phyloP scores from a whole-genome alignment of 2,888 invertebrate genomes.

The Andrena trimmerana region DNA sequence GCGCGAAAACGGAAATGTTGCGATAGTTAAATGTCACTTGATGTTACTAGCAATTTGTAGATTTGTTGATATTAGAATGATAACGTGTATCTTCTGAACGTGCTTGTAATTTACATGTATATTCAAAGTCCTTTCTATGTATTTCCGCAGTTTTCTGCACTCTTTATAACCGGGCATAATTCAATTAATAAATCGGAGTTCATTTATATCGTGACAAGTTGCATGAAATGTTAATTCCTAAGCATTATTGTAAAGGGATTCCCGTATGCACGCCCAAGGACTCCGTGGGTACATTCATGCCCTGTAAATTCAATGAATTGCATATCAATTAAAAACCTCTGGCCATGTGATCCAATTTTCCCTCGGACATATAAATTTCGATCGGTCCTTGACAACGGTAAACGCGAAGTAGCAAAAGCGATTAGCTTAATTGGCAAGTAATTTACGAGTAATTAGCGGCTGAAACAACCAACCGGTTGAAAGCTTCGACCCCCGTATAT shows the following conservation, averaged over 20 bases:
- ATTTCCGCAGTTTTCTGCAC: neutral
- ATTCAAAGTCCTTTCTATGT: neutral
- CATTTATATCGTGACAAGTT: too few relatives aligned
- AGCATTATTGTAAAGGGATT: too few relatives aligned
- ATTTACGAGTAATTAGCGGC: constrained; percentile 37
- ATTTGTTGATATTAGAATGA: neutral
- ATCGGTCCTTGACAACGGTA: neutral
- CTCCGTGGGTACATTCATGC: too few relatives aligned
- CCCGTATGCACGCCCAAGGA: too few relatives aligned
- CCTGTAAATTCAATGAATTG: neutral
- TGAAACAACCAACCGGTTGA: constrained; percentile 27
- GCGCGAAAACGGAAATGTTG: constrained; percentile 1
- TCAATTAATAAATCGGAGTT: too few relatives aligned
- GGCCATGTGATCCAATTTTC: neutral
- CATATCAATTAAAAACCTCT: neutral
- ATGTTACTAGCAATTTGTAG: neutral
- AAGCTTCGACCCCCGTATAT: constrained; percentile 31
- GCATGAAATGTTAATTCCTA: too few relatives aligned
- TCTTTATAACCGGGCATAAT: too few relatives aligned
- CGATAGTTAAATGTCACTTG: constrained; percentile 23
- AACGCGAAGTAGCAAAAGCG: constrained; percentile 4
- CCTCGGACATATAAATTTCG: neutral
- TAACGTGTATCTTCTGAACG: neutral
- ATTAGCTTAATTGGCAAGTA: constrained; percentile 41
- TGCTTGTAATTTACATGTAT: neutral